phyloP scores from a whole-genome alignment of 2,113 vertebrate genomes.

The Egretta garzetta region DNA sequence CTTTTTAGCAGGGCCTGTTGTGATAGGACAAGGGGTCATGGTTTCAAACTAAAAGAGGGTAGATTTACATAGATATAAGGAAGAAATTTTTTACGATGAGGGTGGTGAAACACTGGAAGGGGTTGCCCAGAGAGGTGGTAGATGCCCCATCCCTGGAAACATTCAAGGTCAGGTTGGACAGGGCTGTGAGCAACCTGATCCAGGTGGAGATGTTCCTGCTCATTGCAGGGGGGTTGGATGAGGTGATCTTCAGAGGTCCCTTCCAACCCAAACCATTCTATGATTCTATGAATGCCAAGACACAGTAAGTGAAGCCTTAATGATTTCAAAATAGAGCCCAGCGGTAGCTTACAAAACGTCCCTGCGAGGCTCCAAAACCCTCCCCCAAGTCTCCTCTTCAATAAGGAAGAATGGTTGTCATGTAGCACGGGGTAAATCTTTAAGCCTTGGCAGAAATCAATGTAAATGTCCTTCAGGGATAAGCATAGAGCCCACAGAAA shows the following conservation, averaged over 20 bases:
- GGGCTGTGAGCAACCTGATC: too few relatives aligned
- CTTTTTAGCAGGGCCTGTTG: not conserved
- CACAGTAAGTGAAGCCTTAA: fast-evolving
- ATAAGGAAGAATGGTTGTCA: not conserved
- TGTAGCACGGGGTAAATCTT: not conserved
- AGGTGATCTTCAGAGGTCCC: too few relatives aligned
- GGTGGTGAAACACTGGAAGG: too few relatives aligned
- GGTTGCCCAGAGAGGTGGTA: too few relatives aligned
- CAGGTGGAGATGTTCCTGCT: too few relatives aligned
- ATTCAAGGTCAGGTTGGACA: too few relatives aligned
- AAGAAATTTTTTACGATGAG: too few relatives aligned
- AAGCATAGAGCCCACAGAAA: not conserved
- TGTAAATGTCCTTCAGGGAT: not conserved
- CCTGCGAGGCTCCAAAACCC: not conserved
- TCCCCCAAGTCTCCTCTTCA: not conserved
- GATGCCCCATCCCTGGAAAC: too few relatives aligned
- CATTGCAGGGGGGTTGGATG: too few relatives aligned
- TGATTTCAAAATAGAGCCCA: not conserved
- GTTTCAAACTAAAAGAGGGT: not conserved
- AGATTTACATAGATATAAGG: not conserved
- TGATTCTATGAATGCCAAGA: not conserved
- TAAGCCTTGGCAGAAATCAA: not conserved
- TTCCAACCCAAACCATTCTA: too few relatives aligned
- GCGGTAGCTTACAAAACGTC: not conserved
- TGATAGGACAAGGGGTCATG: not conserved